Evolutionary conservation across 30 jellyfish, hydroid and myxozoan genomes (phyloP), one percentile per base, ranked within the genome.

Genomic region (Aurelia coerulea): DNA sequence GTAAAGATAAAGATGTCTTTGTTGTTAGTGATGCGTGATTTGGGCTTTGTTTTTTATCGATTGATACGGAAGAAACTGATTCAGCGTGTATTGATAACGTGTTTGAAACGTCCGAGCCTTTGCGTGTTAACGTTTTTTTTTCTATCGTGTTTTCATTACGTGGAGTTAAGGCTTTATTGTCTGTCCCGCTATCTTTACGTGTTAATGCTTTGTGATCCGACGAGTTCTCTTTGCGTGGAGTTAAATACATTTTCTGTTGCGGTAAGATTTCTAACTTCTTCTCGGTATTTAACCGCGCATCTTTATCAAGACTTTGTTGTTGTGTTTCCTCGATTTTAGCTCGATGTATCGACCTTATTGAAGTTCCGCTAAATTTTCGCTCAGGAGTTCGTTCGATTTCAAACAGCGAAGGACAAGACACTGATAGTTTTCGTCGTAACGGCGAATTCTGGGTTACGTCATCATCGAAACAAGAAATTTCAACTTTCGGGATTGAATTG

Each of bases 11-110:
- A 0, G 98, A 86, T 41, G 98, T 93, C 68, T 88, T 94, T 15
- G 98, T 88, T 1, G 94, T 65, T 17, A 87, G 79, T 12, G 97
- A 84, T 18, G 93, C 88, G 46, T 74, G 90, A 33, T 69, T 54
- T 53, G 92, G 86, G 75, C 86, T 82, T 41, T 76, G 91, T 19
- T 63, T 84, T 63, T 84, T 77, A 62, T 80, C 91, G 18, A 93
- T 68, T 2, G 90, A 66, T 3, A 87, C 71, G 10, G 97, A 81
- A 12, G 98, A 81, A 11, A 89, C 81, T 15, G 97, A 80, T 65
- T 93, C 98, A 4, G 98, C 97, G 65, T 80, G 86, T 4, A 93
- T 78, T 42, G 98, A 93, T 6, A 93, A 37, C 32, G 97, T 87
- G 63, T 87, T 92, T 49, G 98, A 72, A 4, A 78, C 87, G 17